These are phyloP conservation scores for Temnothorax unifasciatus DNA, from an alignment of 2,888 invertebrate genomes.

Conservation along the genomic window DNA sequence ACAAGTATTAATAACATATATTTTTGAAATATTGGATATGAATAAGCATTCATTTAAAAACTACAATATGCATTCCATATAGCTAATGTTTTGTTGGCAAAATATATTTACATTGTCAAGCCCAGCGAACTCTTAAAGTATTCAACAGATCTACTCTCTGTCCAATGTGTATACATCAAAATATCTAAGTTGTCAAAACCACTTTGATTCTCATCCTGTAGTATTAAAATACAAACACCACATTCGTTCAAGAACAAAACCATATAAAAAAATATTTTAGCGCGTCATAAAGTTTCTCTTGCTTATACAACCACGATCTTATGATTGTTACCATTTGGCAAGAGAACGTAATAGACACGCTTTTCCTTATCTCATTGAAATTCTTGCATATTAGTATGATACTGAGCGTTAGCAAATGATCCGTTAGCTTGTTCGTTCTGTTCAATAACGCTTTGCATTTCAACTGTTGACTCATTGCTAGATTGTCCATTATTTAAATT, in stretches of 20 bases:
- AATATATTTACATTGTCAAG: slow-evolving; percentile 58
- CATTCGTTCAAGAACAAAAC: slow-evolving; percentile 56
- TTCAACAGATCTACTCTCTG: slow-evolving; percentile 58
- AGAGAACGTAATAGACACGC: slow-evolving; percentile 86
- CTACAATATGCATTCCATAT: slow-evolving; percentile 62
- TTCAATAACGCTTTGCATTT: slow-evolving; percentile 83
- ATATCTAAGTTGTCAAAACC: slow-evolving; percentile 59
- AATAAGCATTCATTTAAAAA: slow-evolving; percentile 65
- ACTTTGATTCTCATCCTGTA: slow-evolving; percentile 55
- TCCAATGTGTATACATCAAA: slow-evolving; percentile 32
- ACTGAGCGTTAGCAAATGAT: slow-evolving; percentile 80
- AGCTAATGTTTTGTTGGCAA: slow-evolving; percentile 72
- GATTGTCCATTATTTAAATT: slow-evolving; percentile 78
- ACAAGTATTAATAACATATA: slow-evolving; percentile 59
- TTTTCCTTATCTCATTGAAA: slow-evolving; percentile 86
- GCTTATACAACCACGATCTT: slow-evolving; percentile 84
- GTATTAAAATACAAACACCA: slow-evolving; percentile 74
- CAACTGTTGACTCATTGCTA: slow-evolving; percentile 79
- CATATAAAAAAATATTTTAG: slow-evolving; percentile 67
- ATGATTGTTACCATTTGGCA: slow-evolving; percentile 85
- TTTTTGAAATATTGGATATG: slow-evolving; percentile 54
- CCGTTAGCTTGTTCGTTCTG: slow-evolving; percentile 79
- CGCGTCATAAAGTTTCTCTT: slow-evolving; percentile 72
- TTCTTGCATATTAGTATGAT: slow-evolving; percentile 81
- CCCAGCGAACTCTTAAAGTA: slow-evolving; percentile 61